Percentiles rank a stretch among this genome's conserved stretches.
phyloP scores from a whole-genome alignment of 64 coral and sea anemone genomes.

The Hydrozoanthus tunicans region DNA sequence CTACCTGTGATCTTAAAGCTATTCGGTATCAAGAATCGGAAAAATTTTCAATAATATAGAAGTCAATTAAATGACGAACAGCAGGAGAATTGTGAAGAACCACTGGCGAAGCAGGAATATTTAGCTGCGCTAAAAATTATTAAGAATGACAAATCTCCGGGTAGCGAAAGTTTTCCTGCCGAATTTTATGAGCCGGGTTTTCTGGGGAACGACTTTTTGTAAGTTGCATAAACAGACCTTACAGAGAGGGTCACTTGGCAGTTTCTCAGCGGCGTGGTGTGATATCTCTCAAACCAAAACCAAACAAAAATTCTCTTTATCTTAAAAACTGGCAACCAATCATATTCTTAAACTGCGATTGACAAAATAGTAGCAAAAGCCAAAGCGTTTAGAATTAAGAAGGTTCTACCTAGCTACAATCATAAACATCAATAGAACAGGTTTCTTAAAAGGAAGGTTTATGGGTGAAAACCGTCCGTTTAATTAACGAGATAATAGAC shows the following conservation, averaged over 20 bases:
- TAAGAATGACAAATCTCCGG: not conserved
- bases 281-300: not conserved
- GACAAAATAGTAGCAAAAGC: not conserved
- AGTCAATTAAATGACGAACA: not conserved
- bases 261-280: not conserved
- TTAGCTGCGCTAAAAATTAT: slow-evolving; percentile 14
- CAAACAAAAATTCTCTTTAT: not conserved
- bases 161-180: not conserved
- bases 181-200: not conserved
- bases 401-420: not conserved
- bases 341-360: not conserved
- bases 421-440: not conserved
- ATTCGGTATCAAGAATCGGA: not conserved
- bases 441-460: not conserved
- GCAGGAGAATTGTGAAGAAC: not conserved
- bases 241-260: not conserved
- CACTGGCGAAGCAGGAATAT: not conserved
- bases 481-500: not conserved
- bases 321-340: not conserved
- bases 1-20: too few relatives aligned
- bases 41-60: slow-evolving; percentile 7
- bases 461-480: not conserved
- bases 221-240: slow-evolving; percentile 4
- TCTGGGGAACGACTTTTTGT: not conserved
- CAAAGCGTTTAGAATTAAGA: not conserved